Evolutionary conservation across 1,140 invertebrate species (phyloP).

Genomic region (Chironomus tepperi): DNA sequence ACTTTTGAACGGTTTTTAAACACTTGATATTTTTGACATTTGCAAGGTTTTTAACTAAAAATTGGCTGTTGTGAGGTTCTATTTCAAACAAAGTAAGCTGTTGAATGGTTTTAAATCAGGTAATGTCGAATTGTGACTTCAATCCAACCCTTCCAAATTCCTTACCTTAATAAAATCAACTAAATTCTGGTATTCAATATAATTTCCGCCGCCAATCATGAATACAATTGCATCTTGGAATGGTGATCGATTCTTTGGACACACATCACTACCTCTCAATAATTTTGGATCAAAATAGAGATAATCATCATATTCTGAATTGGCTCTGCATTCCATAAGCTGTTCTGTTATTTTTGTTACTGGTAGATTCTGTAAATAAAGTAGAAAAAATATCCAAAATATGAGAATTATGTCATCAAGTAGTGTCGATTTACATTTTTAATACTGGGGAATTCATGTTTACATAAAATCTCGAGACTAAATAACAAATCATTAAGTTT

Average conservation of each 20-base stretch:
- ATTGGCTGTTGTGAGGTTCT: no score
- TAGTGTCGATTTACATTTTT: neutral
- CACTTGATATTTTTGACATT: no score
- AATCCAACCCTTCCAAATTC: no score
- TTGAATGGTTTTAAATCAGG: neutral
- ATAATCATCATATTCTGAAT: conserved; percentile 75
- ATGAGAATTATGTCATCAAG: neutral
- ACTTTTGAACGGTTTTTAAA: no score
- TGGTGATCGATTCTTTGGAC: conserved; percentile 54
- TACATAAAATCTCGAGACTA: no score
- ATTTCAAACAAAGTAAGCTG: no score
- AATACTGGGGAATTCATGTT: no score
- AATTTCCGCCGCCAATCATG: conserved; percentile 96
- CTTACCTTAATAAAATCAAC: conserved; percentile 83
- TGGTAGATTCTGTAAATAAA: conserved; percentile 65
- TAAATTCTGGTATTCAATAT: conserved; percentile 98
- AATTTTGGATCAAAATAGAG: conserved; percentile 90
- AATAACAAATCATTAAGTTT: no score
- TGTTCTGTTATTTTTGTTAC: conserved; percentile 87
- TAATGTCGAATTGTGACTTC: no score
- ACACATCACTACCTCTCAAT: conserved; percentile 59
- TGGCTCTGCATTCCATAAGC: conserved; percentile 76
- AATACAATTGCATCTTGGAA: conserved; percentile 92
- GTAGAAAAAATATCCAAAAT: conserved; percentile 27
- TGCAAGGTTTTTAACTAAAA: no score